Percentiles rank a stretch among this genome's conserved stretches.
These are phyloP conservation scores for Anguilla marmorata DNA, from an alignment of 2,797 vertebrate genomes.

Conservation along the genomic window DNA sequence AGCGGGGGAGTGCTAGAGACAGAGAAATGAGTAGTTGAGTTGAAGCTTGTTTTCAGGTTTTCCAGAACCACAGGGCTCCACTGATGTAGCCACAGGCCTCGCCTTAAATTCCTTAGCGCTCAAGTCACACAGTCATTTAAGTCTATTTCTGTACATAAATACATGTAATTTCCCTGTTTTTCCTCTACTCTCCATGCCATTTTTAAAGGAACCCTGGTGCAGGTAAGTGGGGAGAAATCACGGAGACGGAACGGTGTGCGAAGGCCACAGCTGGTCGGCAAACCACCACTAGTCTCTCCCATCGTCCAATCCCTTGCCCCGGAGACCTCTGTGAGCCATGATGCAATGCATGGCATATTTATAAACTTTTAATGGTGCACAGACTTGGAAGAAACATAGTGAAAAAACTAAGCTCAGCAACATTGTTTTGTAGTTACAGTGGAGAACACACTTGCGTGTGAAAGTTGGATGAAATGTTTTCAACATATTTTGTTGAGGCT, in stretches of 20 bases:
- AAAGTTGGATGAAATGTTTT: conserved; percentile 44
- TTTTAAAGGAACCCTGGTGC: background rate
- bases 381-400: conserved; percentile 35
- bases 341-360: conserved; percentile 43
- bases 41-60: conserved; percentile 45
- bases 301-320: background rate
- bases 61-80: conserved; percentile 57
- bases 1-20: conserved; percentile 43
- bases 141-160: conserved; percentile 42
- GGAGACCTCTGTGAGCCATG: conserved; percentile 28
- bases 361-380: conserved; percentile 27
- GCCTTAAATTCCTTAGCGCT: conserved; percentile 51
- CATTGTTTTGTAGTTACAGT: conserved; percentile 45
- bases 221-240: conserved; percentile 19
- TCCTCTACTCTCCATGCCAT: background rate
- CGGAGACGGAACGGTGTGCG: conserved; percentile 33
- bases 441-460: conserved; percentile 43
- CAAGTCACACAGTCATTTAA: conserved; percentile 29
- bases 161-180: background rate
- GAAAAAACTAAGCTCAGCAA: conserved; percentile 23
- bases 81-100: conserved; percentile 56
- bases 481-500: conserved; percentile 35
- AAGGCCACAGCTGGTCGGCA: background rate
- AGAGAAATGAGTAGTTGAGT: conserved; percentile 41
- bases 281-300: background rate